A percentile compares a stretch with the other conserved stretches of the same genome.
phyloP scores from a whole-genome alignment of 2,113 vertebrate genomes.

The Ahaetulla prasina region DNA sequence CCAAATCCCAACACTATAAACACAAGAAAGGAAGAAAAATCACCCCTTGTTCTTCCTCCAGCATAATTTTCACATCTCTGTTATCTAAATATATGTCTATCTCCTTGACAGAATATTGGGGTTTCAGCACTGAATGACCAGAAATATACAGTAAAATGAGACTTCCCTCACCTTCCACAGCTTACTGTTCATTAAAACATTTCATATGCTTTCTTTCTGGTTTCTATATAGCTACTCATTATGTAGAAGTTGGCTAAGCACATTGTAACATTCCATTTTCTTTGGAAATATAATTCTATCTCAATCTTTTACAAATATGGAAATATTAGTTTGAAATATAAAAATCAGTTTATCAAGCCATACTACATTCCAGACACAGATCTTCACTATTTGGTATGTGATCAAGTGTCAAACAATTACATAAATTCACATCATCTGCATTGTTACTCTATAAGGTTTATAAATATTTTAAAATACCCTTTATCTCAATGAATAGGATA shows the following conservation, averaged over 20 bases:
- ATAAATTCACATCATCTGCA: neutral
- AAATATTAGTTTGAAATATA: neutral
- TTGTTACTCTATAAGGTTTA: neutral
- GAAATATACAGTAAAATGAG: neutral
- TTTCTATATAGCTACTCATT: neutral
- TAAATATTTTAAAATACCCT: neutral
- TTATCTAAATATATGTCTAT: neutral
- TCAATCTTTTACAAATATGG: neutral
- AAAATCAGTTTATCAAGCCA: neutral
- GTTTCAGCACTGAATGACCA: neutral
- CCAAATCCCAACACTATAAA: neutral
- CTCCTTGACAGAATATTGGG: neutral
- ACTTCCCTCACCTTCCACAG: neutral
- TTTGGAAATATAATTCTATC: neutral
- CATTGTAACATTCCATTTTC: neutral
- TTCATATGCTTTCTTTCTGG: neutral
- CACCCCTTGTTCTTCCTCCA: neutral
- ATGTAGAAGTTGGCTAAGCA: neutral
- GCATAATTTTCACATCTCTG: neutral
- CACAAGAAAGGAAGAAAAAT: neutral
- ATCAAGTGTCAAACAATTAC: neutral
- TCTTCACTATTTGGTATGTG: neutral
- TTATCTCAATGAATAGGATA: neutral
- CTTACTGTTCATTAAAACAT: neutral
- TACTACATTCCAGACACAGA: neutral